phyloP scores from a whole-genome alignment of 92 coral and sea anemone species.

The Pocillopora meandrina region DNA sequence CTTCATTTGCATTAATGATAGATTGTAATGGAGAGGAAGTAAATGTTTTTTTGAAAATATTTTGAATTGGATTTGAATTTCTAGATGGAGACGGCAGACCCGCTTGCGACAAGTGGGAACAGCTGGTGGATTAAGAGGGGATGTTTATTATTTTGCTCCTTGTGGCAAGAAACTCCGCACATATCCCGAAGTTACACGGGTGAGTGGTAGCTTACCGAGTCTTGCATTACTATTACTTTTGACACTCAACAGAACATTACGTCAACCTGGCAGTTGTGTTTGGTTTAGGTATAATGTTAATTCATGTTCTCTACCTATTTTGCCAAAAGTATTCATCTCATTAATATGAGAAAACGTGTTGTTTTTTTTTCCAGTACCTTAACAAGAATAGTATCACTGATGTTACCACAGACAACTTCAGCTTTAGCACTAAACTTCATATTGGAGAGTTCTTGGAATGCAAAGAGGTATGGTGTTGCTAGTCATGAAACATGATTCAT shows the following conservation, averaged over 20 bases:
- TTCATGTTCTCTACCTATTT: too few relatives aligned
- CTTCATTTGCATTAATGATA: background rate
- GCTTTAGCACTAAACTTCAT: constrained; percentile 95
- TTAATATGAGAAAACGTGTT: background rate
- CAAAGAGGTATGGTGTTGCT: constrained; percentile 72
- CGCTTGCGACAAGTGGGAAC: constrained; percentile 88
- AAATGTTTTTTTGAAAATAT: too few relatives aligned
- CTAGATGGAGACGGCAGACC: constrained; percentile 92
- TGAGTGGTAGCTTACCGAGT: constrained; percentile 24
- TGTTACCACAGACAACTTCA: constrained; percentile 77
- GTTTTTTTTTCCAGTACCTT: constrained; percentile 63
- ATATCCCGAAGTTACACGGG: constrained; percentile 97
- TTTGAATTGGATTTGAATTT: background rate
- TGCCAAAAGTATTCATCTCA: too few relatives aligned
- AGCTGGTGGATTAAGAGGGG: constrained; percentile 87
- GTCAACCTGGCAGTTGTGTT: too few relatives aligned
- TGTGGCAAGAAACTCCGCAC: constrained; percentile 97
- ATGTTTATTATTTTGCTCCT: constrained; percentile 95
- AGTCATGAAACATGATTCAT: background rate
- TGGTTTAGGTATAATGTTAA: too few relatives aligned
- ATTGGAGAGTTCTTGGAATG: constrained; percentile 95
- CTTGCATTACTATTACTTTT: too few relatives aligned
- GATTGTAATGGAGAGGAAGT: too few relatives aligned
- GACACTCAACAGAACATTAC: too few relatives aligned
- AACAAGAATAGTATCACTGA: constrained; percentile 84